A percentile compares a stretch with the other conserved stretches of the same genome.
Conservation (phyloP, 2,797 vertebrate species). For the Picus viridis region DNA sequence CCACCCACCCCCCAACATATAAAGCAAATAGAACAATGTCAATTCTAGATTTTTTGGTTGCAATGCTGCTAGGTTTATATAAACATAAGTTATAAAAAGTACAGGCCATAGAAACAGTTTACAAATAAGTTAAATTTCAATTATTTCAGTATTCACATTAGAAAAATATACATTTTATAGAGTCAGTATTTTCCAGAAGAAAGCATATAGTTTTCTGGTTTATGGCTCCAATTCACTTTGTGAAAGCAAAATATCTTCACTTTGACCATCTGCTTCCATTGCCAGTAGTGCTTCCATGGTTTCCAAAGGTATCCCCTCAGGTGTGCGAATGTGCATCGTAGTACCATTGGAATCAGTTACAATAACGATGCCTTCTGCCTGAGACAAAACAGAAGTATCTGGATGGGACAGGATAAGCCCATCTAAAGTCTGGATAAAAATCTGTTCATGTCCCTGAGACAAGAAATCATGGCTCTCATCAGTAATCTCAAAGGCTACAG, state of each 20-base stretch:
- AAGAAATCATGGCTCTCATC: slow-evolving; percentile 56
- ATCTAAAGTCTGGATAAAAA: slow-evolving; percentile 85
- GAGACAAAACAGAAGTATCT: slow-evolving; percentile 72
- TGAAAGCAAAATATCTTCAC: slow-evolving; percentile 64
- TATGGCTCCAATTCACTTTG: slow-evolving; percentile 52
- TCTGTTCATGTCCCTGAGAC: slow-evolving; percentile 76
- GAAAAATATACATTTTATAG: slow-evolving; percentile 72
- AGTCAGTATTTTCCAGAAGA: slow-evolving; percentile 42
- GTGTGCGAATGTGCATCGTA: slow-evolving; percentile 82
- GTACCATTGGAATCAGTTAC: slow-evolving; percentile 81
- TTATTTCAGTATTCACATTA: slow-evolving; percentile 65
- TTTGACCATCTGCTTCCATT: slow-evolving; percentile 76
- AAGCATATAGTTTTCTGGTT: slow-evolving; percentile 40
- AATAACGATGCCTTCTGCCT: slow-evolving; percentile 79
- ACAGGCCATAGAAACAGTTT: slow-evolving; percentile 64
- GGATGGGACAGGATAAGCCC: slow-evolving; percentile 81
- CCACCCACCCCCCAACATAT: neutral
- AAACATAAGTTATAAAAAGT: slow-evolving; percentile 58
- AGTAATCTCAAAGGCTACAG: slow-evolving; percentile 75
- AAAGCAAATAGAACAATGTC: neutral
- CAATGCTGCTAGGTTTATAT: neutral
- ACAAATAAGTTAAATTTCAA: slow-evolving; percentile 76
- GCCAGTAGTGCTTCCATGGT: slow-evolving; percentile 84
- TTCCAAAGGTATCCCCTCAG: slow-evolving; percentile 81
- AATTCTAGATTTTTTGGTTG: slow-evolving; percentile 55